Evolutionary conservation across 2,888 invertebrate species (phyloP).

Genomic region (Zaprionus bogoriensis): DNA sequence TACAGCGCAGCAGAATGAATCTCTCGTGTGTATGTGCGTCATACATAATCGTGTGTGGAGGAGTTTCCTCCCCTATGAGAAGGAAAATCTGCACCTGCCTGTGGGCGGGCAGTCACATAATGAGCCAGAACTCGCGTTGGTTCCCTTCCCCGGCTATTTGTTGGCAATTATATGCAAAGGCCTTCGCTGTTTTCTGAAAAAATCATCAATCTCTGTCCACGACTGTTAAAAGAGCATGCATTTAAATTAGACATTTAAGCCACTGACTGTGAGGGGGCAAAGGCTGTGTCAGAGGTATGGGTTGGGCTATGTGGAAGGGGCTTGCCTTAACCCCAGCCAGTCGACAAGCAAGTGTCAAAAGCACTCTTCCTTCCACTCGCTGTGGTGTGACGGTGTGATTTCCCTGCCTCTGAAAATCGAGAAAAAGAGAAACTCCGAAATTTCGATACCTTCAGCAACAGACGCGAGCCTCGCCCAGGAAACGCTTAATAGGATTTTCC

Average conservation of each 20-base stretch:
- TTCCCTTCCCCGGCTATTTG: conserved; percentile 37
- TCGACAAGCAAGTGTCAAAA: conserved; percentile 41
- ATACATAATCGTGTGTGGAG: conserved; percentile 62
- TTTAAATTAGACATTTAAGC: conserved; percentile 82
- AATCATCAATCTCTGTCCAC: conserved; percentile 80
- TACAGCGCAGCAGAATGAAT: conserved; percentile 44
- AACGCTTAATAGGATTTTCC: conserved; percentile 75
- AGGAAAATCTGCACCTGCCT: conserved; percentile 69
- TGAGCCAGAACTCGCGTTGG: conserved; percentile 36
- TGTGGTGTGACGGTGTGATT: conserved; percentile 37
- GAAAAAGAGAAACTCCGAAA: conserved; percentile 8
- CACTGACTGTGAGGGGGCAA: conserved; percentile 25
- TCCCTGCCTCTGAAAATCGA: conserved; percentile 18
- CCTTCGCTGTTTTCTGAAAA: conserved; percentile 32
- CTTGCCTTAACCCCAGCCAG: conserved; percentile 28
- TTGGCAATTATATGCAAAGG: conserved; percentile 55
- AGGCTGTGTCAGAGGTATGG: too few species aligned
- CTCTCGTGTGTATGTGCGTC: conserved; percentile 40
- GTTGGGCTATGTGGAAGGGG: too few species aligned
- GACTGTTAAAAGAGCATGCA: conserved; percentile 80
- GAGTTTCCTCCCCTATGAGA: conserved; percentile 46
- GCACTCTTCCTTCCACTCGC: conserved; percentile 9
- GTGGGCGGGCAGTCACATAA: conserved; percentile 17
- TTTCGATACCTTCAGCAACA: conserved; percentile 57
- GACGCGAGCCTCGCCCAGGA: conserved; percentile 54